phyloP scores from a whole-genome alignment of 2,113 vertebrate genomes.

The Lanius collurio region DNA sequence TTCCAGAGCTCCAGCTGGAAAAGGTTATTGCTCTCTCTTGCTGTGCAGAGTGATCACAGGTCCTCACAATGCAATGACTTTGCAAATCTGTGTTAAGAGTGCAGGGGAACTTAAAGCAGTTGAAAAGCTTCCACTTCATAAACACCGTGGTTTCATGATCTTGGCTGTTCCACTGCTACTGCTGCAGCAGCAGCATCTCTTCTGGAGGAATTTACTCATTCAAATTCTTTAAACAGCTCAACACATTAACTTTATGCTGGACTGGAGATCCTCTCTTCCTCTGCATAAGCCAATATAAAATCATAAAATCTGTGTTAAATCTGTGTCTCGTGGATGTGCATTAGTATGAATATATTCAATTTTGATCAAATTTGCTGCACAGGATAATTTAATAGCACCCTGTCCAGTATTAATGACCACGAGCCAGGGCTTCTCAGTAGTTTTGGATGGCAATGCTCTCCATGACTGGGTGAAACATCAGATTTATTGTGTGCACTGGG shows the following conservation, averaged over 20 bases:
- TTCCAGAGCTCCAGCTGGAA: constrained; percentile 15
- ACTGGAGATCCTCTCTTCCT: background rate
- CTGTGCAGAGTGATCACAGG: background rate
- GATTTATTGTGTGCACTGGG: background rate
- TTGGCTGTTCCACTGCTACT: background rate
- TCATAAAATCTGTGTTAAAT: background rate
- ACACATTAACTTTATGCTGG: background rate
- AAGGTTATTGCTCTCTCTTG: constrained; percentile 2
- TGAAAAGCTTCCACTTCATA: background rate
- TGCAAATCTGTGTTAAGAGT: background rate
- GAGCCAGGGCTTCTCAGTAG: background rate
- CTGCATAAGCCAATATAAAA: background rate
- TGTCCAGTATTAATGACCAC: background rate
- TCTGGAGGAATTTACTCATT: background rate
- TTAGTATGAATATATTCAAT: background rate
- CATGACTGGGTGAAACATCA: background rate
- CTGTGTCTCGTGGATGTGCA: background rate
- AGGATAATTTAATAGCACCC: background rate
- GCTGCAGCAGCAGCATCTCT: background rate
- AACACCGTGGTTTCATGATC: background rate
- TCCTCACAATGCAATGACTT: background rate
- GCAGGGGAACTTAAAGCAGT: background rate
- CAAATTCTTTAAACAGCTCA: background rate
- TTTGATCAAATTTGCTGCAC: background rate
- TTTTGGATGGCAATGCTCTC: background rate